These are phyloP conservation scores for Oligia strigilis DNA, from an alignment of 2,888 invertebrate genomes.

Conservation along the genomic window DNA sequence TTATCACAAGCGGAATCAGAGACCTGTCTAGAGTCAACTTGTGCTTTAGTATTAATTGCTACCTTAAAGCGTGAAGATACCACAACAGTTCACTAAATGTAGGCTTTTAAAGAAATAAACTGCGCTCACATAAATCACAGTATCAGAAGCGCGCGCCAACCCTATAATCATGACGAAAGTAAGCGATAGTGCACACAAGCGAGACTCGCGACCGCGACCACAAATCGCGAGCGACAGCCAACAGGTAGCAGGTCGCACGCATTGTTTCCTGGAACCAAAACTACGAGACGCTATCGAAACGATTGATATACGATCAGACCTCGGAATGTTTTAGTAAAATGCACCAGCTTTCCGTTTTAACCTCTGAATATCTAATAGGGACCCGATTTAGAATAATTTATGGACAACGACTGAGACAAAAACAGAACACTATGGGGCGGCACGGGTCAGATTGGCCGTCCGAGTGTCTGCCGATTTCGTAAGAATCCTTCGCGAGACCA, in stretches of 20 bases:
- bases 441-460: conserved; percentile 74
- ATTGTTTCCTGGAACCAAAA: conserved; percentile 87
- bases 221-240: conserved; percentile 81
- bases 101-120: conserved; percentile 36
- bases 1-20: too few relatives aligned
- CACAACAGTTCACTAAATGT: conserved; percentile 13
- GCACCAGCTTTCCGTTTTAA: conserved; percentile 86
- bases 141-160: conserved; percentile 59
- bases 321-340: conserved; percentile 86
- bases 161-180: conserved; percentile 70
- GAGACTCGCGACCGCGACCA: conserved; percentile 73
- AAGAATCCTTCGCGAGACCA: conserved; percentile 75
- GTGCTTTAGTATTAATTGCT: too few relatives aligned
- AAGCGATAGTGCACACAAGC: conserved; percentile 75
- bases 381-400: conserved; percentile 89
- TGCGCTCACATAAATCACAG: conserved; percentile 43
- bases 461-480: conserved; percentile 77
- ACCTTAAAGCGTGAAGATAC: background rate
- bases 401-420: conserved; percentile 85
- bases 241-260: conserved; percentile 87
- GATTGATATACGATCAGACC: conserved; percentile 89
- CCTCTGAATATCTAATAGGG: conserved; percentile 90
- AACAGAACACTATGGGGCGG: conserved; percentile 87
- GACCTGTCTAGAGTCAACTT: too few relatives aligned
- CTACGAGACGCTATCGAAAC: conserved; percentile 84